Conservation (phyloP, 1,140 invertebrate genomes). For the Leptopilina boulardi region DNA sequence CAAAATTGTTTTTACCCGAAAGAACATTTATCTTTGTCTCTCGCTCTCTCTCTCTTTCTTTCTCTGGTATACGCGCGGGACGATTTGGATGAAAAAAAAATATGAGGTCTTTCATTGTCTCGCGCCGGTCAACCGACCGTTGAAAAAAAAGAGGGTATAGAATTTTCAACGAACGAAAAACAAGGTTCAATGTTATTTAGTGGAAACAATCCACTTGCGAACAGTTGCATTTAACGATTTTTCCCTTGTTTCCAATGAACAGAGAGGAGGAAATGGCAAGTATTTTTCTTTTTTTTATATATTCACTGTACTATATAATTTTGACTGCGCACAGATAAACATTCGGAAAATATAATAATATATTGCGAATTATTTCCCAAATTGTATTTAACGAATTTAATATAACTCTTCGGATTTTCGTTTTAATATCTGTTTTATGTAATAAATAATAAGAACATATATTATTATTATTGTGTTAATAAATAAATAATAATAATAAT, state of each 20-base stretch:
- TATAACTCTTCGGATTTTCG: background rate
- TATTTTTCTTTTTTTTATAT: background rate
- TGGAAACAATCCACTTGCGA: constrained; percentile 14
- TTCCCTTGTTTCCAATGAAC: constrained; percentile 20
- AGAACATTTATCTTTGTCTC: constrained; percentile 21
- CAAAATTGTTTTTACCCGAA: background rate
- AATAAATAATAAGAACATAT: too few relatives aligned
- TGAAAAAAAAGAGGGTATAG: background rate
- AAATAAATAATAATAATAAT: too few relatives aligned
- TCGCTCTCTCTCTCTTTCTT: too few relatives aligned
- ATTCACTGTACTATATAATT: constrained; percentile 10
- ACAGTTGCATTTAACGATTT: constrained; percentile 23
- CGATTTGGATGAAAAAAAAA: constrained; percentile 14
- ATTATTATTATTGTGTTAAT: too few relatives aligned
- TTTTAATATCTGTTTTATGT: background rate
- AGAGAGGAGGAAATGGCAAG: background rate
- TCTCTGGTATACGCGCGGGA: background rate
- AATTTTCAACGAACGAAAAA: constrained; percentile 19
- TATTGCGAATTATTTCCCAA: too few relatives aligned
- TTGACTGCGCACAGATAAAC: constrained; percentile 3
- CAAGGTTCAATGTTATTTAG: constrained; percentile 27
- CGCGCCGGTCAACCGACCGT: constrained; percentile 4
- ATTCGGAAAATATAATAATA: too few relatives aligned
- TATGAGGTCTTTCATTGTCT: constrained; percentile 13
- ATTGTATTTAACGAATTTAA: too few relatives aligned